Percentiles rank a stretch among this genome's conserved stretches.
Conservation (phyloP, 2,113 vertebrate species). For the Nibea albiflora region DNA sequence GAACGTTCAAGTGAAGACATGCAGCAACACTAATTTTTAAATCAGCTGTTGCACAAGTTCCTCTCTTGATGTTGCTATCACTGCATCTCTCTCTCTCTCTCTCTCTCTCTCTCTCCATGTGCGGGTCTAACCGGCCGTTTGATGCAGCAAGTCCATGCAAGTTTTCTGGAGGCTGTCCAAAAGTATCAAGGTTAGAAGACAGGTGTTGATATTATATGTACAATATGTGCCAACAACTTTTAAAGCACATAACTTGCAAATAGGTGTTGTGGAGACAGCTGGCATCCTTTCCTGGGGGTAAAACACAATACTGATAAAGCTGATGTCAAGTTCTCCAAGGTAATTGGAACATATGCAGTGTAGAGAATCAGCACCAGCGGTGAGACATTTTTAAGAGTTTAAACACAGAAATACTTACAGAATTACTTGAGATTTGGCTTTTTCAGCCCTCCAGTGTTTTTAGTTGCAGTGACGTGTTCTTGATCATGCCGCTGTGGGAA, state of each 20-base stretch:
- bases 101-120: neutral
- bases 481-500: neutral
- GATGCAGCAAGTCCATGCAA: conserved; percentile 12
- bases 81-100: neutral
- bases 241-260: conserved; percentile 10
- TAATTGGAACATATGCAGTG: neutral
- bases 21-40: neutral
- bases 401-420: neutral
- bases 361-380: neutral
- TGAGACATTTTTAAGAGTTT: neutral
- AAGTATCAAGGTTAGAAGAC: conserved; percentile 23
- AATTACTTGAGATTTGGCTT: neutral
- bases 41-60: neutral
- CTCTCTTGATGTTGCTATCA: neutral
- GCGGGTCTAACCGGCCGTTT: neutral
- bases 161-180: conserved; percentile 6
- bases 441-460: neutral
- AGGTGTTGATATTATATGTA: conserved; percentile 31
- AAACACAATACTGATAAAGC: neutral
- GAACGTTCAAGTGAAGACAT: neutral
- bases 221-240: neutral
- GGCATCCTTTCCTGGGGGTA: neutral
- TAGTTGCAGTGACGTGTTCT: neutral
- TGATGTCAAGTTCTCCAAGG: neutral
- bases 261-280: conserved; percentile 6